These are phyloP conservation scores for Drosophila prosaltans DNA, from an alignment of 1,140 invertebrate species.

Conservation along the genomic window DNA sequence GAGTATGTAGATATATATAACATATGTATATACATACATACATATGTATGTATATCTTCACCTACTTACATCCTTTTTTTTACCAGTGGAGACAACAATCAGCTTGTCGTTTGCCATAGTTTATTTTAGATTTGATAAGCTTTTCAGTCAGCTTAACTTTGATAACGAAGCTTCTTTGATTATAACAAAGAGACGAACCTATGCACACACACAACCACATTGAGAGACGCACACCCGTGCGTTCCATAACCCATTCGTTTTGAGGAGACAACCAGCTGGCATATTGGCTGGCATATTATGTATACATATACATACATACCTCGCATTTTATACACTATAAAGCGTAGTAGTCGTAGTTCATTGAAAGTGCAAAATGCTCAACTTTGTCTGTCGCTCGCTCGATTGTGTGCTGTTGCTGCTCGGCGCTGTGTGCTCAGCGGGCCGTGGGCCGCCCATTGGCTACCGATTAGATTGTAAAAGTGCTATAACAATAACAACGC, in stretches of 20 bases:
- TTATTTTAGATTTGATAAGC: conserved; percentile 60
- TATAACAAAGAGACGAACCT: conserved; percentile 36
- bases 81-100: not conserved
- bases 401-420: not conserved
- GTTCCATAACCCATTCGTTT: too few relatives aligned
- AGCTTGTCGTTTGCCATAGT: conserved; percentile 25
- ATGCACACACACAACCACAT: conserved; percentile 30
- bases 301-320: not conserved
- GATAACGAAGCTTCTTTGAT: conserved; percentile 33
- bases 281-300: too few relatives aligned
- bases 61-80: too few relatives aligned
- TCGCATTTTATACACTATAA: not conserved
- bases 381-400: not conserved
- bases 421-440: conserved; percentile 38
- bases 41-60: too few relatives aligned
- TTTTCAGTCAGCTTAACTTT: not conserved
- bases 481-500: conserved; percentile 14
- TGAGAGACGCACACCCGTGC: too few relatives aligned
- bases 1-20: too few relatives aligned
- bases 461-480: conserved; percentile 74
- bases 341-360: conserved; percentile 29
- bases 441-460: conserved; percentile 61
- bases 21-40: too few relatives aligned
- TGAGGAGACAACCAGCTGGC: too few relatives aligned
- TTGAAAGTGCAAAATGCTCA: conserved; percentile 56